Evolutionary conservation across 2,797 vertebrate genomes (phyloP).

Genomic region (Holocentrus rufus): DNA sequence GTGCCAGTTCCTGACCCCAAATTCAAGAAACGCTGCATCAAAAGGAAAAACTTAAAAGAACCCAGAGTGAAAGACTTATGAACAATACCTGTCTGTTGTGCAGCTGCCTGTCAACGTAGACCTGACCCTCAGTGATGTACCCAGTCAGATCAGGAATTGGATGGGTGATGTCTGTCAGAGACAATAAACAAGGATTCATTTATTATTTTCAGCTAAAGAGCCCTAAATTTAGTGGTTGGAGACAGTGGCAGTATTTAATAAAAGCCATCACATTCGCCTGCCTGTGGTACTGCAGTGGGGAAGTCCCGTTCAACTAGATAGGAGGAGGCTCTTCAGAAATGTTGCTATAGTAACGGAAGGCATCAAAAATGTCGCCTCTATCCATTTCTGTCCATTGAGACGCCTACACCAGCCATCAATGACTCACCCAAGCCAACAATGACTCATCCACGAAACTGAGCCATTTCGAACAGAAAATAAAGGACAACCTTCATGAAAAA

Average conservation of each 20-base stretch:
- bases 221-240: slow-evolving; percentile 6
- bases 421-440: slow-evolving; percentile 16
- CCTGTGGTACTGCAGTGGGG: slow-evolving; percentile 54
- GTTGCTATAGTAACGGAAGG: slow-evolving; percentile 75
- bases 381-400: slow-evolving; percentile 18
- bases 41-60: neutral
- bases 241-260: slow-evolving; percentile 30
- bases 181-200: neutral
- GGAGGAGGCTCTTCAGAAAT: slow-evolving; percentile 61
- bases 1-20: neutral
- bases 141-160: slow-evolving; percentile 88
- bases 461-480: slow-evolving; percentile 6
- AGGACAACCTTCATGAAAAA: neutral
- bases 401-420: slow-evolving; percentile 14
- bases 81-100: slow-evolving; percentile 86
- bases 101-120: slow-evolving; percentile 86
- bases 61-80: neutral
- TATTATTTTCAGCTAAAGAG: slow-evolving; percentile 20
- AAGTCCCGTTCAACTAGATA: slow-evolving; percentile 61
- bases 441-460: slow-evolving; percentile 8
- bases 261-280: slow-evolving; percentile 53
- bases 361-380: slow-evolving; percentile 58
- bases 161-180: slow-evolving; percentile 84
- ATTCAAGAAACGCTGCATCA: neutral
- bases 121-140: slow-evolving; percentile 88